Evolutionary conservation across 2,797 vertebrate species (phyloP), one percentile per base, ranked within the genome.

Genomic region (Sebastes trivittatus): DNA sequence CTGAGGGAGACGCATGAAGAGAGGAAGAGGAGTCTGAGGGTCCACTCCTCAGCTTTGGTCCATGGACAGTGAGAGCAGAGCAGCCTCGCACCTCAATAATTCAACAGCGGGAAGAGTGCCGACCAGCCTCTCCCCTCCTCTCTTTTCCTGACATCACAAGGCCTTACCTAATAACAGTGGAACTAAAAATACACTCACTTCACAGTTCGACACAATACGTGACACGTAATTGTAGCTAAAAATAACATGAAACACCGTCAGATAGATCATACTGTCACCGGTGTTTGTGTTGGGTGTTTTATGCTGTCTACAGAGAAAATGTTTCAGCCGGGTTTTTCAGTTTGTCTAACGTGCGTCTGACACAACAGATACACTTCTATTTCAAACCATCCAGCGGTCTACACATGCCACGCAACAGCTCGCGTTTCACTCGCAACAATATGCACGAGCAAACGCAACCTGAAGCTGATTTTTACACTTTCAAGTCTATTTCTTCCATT

Each of bases 31-130:
- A 82, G 80, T 64, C 30, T 18, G 72, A 90, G 84, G 83, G 85
- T 83, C 83, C 84, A 87, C 85, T 81, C 78, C 22, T 88, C 80
- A 85, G 84, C 87, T 78, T 83, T 77, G 77, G 84, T 80, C 83
- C 82, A 75, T 88, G 91, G 89, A 82, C 85, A 86, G 75, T 71
- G 65, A 80, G 82, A 79, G 83, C 85, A 78, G 86, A 89, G 88
- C 82, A 88, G 89, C 85, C 67, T 75, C 58, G 84, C 78, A 77
- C 82, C 84, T 94, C 93, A 95, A 95, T 95, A 94, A 95, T 95
- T 95, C 90, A 96, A 91, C 78, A 91, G 86, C 13, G 58, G 85
- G 89, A 91, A 81, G 55, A 90, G 76, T 80, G 86, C 90, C 67
- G 72, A n/a, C 86, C 87, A 89, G 78, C 78, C 81, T 78, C 86